These are phyloP conservation scores for Salvelinus namaycush DNA, from an alignment of 2,113 vertebrate species.

Conservation along the genomic window DNA sequence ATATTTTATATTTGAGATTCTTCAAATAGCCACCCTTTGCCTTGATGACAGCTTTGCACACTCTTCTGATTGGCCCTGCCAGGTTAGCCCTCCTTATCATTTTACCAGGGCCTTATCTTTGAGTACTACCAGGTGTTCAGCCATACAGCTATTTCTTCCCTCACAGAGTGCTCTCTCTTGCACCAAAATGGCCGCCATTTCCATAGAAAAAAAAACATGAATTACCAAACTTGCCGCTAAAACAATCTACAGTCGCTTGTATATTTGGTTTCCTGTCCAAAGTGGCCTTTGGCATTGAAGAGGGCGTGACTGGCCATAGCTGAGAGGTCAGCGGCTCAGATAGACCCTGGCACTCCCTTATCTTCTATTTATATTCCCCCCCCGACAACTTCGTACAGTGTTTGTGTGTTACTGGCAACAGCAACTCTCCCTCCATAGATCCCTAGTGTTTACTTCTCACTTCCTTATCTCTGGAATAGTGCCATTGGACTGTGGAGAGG, in stretches of 20 bases:
- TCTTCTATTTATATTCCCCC: constrained; percentile 56
- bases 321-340: neutral
- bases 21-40: too few relatives aligned
- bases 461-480: constrained; percentile 65
- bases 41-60: too few relatives aligned
- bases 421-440: constrained; percentile 5
- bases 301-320: neutral
- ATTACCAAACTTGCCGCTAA: neutral
- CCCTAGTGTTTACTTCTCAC: constrained; percentile 67
- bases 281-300: neutral
- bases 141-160: constrained; percentile 45
- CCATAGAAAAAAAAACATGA: neutral
- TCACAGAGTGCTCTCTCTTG: neutral
- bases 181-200: constrained; percentile 11
- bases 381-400: constrained; percentile 50
- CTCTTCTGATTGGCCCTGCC: constrained; percentile 50
- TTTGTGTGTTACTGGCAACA: constrained; percentile 57
- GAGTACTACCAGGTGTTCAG: constrained; percentile 52
- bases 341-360: constrained; percentile 40
- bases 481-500: constrained; percentile 40
- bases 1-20: too few relatives aligned
- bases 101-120: constrained; percentile 36
- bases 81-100: constrained; percentile 43
- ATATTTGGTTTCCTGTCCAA: neutral
- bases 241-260: neutral